phyloP scores from a whole-genome alignment of 1,140 invertebrate species.

The Drosophila insularis region DNA sequence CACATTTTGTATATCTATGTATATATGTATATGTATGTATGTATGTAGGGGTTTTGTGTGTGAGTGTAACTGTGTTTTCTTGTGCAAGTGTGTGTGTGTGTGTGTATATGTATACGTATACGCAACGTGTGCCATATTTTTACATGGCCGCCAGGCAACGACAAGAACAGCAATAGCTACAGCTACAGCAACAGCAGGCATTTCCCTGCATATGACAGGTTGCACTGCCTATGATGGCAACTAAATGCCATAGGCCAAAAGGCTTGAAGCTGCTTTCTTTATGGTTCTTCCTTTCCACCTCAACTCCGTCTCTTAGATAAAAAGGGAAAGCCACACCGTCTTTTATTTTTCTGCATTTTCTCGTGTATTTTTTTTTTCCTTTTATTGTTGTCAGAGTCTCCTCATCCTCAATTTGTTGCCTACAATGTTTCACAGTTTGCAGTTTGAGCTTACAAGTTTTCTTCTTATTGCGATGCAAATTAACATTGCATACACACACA shows the following conservation, averaged over 20 bases:
- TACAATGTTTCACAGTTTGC: conserved; percentile 59
- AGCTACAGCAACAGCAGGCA: conserved; percentile 22
- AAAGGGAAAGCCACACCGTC: conserved; percentile 48
- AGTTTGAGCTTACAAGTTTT: conserved; percentile 65
- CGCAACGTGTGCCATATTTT: conserved; percentile 75
- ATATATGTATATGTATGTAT: conserved; percentile 9
- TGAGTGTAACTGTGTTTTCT: conserved; percentile 22
- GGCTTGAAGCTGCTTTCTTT: conserved; percentile 43
- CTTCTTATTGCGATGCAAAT: conserved; percentile 70
- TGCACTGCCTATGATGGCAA: conserved; percentile 63
- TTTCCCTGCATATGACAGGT: conserved; percentile 64
- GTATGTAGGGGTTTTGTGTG: conserved; percentile 35
- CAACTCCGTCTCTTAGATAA: conserved; percentile 22
- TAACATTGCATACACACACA: conserved; percentile 33
- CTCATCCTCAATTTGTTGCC: conserved; percentile 53
- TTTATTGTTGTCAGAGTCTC: conserved; percentile 8
- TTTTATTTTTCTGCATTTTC: conserved; percentile 9
- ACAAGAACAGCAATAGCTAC: conserved; percentile 33
- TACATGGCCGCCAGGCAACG: conserved; percentile 68
- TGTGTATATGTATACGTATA: no score
- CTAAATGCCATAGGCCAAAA: conserved; percentile 31
- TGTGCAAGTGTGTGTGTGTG: conserved; percentile 39
- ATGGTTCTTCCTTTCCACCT: background rate
- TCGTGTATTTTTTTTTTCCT: conserved; percentile 31
- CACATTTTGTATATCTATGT: conserved; percentile 49